Conservation (phyloP, 2,888 invertebrate genomes). For the Scaptomyza caliginosa region DNA sequence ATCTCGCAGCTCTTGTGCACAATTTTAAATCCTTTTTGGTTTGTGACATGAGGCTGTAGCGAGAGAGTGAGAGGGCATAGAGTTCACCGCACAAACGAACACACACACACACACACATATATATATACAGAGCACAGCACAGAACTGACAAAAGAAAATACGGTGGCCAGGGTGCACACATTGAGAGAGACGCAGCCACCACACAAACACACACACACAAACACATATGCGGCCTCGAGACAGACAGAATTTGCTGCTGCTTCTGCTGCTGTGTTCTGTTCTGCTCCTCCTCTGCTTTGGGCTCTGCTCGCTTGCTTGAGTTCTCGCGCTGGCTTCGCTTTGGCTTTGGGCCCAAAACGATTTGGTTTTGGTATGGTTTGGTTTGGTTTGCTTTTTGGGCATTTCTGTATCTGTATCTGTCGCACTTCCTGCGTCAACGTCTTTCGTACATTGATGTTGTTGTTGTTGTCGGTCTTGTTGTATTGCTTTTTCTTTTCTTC, state of each 20-base stretch:
- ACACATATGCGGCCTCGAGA: constrained; percentile 27
- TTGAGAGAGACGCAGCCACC: constrained; percentile 8
- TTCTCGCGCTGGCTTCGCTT: constrained; percentile 59
- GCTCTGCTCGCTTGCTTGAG: constrained; percentile 64
- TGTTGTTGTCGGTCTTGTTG: constrained; percentile 18
- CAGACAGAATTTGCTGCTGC: constrained; percentile 46
- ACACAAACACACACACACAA: constrained; percentile 19
- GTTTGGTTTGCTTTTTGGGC: constrained; percentile 59
- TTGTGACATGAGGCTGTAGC: constrained; percentile 9
- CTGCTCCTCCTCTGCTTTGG: constrained; percentile 27
- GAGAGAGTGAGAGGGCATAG: constrained; percentile 41
- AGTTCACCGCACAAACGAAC: constrained; percentile 58
- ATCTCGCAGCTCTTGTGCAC: constrained; percentile 27
- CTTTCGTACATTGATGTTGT: constrained; percentile 10
- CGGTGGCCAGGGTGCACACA: constrained; percentile 49
- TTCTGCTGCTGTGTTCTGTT: constrained; percentile 12
- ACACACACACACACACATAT: constrained; percentile 39
- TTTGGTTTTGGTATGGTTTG: constrained; percentile 58
- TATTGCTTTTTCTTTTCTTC: constrained; percentile 30
- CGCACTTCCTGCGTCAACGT: constrained; percentile 65
- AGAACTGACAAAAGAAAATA: constrained; percentile 70
- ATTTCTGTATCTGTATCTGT: constrained; percentile 70
- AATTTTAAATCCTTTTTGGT: constrained; percentile 53
- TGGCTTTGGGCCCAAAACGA: constrained; percentile 67
- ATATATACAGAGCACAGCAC: constrained; percentile 35